These are phyloP conservation scores for Protodeltote pygarga DNA, from an alignment of 2,888 invertebrate genomes.

Conservation along the genomic window DNA sequence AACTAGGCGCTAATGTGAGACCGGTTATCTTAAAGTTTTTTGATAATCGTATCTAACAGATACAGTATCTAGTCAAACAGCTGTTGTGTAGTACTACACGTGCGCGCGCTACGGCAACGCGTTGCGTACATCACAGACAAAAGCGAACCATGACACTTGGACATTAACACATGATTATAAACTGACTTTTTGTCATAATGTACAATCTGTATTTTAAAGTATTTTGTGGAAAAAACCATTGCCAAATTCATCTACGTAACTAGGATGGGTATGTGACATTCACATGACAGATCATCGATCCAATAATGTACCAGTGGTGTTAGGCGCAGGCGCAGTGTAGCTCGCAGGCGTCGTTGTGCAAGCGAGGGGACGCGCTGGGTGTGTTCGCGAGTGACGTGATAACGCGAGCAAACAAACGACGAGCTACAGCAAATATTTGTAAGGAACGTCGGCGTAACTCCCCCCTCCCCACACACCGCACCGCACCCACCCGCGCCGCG, in stretches of 20 bases:
- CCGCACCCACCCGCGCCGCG: constrained; percentile 27
- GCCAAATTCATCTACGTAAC: too few relatives aligned
- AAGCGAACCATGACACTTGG: too few relatives aligned
- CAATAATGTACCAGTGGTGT: neutral
- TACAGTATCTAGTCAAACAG: constrained; percentile 73
- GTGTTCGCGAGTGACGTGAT: constrained; percentile 72
- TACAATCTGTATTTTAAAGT: too few relatives aligned
- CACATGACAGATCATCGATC: neutral
- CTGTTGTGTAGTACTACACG: constrained; percentile 49
- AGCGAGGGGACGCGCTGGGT: constrained; percentile 49
- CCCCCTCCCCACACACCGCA: constrained; percentile 22
- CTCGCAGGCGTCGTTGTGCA: constrained; percentile 33
- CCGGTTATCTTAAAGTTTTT: constrained; percentile 79
- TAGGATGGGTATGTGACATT: too few relatives aligned
- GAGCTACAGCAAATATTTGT: constrained; percentile 75
- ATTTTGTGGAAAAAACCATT: too few relatives aligned
- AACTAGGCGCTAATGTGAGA: constrained; percentile 83
- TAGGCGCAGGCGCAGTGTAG: neutral
- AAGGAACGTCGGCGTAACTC: constrained; percentile 58
- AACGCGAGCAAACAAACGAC: constrained; percentile 71
- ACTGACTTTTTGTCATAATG: too few relatives aligned
- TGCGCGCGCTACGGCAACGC: constrained; percentile 19
- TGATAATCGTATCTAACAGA: constrained; percentile 82
- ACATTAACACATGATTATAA: too few relatives aligned
- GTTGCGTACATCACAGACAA: too few relatives aligned